These are phyloP conservation scores for Heliothis virescens DNA, from an alignment of 1,140 invertebrate species.

Conservation along the genomic window DNA sequence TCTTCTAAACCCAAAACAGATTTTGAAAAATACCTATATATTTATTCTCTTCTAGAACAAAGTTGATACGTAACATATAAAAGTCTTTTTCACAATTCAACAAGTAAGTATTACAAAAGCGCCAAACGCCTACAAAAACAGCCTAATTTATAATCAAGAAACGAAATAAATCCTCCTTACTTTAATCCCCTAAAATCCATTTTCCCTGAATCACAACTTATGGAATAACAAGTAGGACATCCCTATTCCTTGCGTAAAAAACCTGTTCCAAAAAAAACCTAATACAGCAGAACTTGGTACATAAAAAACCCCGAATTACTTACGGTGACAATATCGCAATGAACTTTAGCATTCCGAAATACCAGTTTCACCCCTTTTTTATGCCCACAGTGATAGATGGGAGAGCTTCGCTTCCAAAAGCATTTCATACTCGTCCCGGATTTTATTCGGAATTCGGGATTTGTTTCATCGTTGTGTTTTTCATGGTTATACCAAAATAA, in stretches of 20 bases:
- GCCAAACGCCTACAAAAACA: background rate
- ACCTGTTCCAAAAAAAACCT: slow-evolving; percentile 32
- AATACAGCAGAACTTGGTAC: slow-evolving; percentile 25
- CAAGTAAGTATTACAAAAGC: no score
- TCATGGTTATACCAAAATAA: slow-evolving; percentile 19
- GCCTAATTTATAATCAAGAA: background rate
- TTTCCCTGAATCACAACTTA: slow-evolving; percentile 7
- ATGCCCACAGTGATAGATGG: slow-evolving; percentile 41
- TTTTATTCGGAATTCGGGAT: slow-evolving; percentile 25
- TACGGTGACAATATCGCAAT: slow-evolving; percentile 46
- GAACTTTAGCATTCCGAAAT: slow-evolving; percentile 45
- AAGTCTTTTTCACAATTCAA: no score
- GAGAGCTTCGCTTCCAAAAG: slow-evolving; percentile 1
- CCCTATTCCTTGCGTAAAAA: background rate
- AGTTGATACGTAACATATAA: no score
- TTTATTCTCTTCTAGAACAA: no score
- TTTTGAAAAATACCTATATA: no score
- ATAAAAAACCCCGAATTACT: slow-evolving; percentile 45
- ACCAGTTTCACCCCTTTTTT: slow-evolving; percentile 38
- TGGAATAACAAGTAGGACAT: slow-evolving; percentile 26
- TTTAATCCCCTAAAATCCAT: slow-evolving; percentile 15
- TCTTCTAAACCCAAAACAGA: no score
- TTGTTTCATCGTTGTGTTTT: slow-evolving; percentile 40
- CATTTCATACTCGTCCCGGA: slow-evolving; percentile 38
- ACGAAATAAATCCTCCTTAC: slow-evolving; percentile 5